Conservation (phyloP, 2,888 invertebrate species). For the Cataglyphis livida region DNA sequence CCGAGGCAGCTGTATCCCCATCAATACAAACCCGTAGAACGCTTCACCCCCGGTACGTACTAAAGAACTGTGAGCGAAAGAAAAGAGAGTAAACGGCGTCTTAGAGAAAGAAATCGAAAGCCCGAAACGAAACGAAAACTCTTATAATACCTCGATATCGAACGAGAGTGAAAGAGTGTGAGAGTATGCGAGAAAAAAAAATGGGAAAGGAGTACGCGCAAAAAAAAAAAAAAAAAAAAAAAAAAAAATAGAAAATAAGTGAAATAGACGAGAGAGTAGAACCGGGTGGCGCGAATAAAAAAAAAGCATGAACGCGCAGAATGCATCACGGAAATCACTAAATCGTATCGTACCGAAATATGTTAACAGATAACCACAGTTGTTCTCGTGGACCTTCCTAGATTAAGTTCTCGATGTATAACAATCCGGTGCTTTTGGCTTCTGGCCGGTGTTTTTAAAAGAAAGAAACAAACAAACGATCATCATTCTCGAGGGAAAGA, state of each 20-base stretch:
- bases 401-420: slow-evolving; percentile 66
- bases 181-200: slow-evolving; percentile 16
- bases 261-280: slow-evolving; percentile 49
- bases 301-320: slow-evolving; percentile 57
- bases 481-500: slow-evolving; percentile 41
- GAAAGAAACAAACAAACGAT: background rate
- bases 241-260: slow-evolving; percentile 7
- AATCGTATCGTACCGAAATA: slow-evolving; percentile 51
- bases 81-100: slow-evolving; percentile 70
- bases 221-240: slow-evolving; percentile 30
- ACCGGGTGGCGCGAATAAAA: slow-evolving; percentile 49
- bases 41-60: slow-evolving; percentile 95
- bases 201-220: slow-evolving; percentile 1
- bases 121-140: slow-evolving; percentile 74
- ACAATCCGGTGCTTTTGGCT: slow-evolving; percentile 72
- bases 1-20: slow-evolving; percentile 95
- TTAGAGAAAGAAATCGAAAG: slow-evolving; percentile 65
- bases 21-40: slow-evolving; percentile 92
- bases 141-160: slow-evolving; percentile 61
- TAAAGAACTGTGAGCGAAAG: slow-evolving; percentile 76
- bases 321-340: slow-evolving; percentile 50
- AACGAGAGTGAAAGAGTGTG: slow-evolving; percentile 58
- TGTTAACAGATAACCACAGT: slow-evolving; percentile 61
- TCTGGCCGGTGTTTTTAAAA: slow-evolving; percentile 57
- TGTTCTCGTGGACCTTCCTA: slow-evolving; percentile 66